Evolutionary conservation across 2,888 invertebrate species (phyloP).

Genomic region (Tridacna crocea): DNA sequence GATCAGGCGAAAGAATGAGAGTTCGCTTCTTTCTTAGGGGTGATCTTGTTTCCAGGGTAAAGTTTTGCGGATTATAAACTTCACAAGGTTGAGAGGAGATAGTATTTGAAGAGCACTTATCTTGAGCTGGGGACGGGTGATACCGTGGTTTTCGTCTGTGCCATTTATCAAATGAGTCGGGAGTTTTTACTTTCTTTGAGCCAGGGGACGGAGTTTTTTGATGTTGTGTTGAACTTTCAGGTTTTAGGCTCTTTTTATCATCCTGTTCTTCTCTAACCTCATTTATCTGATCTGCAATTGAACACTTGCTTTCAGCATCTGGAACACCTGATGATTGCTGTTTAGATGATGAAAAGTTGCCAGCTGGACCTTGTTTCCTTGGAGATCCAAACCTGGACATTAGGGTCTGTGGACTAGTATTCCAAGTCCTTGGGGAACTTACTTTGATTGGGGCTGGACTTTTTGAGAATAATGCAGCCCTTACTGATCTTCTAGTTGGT

Average conservation of each 20-base stretch:
- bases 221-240: neutral
- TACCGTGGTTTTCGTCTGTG: conserved; percentile 64
- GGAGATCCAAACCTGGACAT: conserved; percentile 41
- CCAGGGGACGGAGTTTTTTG: conserved; percentile 63
- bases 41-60: neutral
- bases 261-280: neutral
- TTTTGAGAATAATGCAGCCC: conserved; percentile 68
- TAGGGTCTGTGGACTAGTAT: conserved; percentile 38
- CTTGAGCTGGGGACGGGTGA: conserved; percentile 43
- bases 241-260: neutral
- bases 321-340: neutral
- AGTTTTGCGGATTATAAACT: neutral
- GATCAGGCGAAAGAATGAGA: conserved; percentile 59
- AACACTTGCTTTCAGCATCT: neutral
- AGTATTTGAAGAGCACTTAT: conserved; percentile 6
- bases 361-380: conserved; percentile 1
- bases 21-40: conserved; percentile 52
- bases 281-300: neutral
- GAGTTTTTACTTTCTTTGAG: conserved; percentile 61
- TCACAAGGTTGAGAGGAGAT: neutral
- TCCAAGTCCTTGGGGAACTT: conserved; percentile 32
- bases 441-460: conserved; percentile 57
- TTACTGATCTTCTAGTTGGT: conserved; percentile 65
- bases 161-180: conserved; percentile 73
- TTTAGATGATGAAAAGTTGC: neutral